A percentile compares a stretch with the other conserved stretches of the same genome.
Conservation (phyloP, 2,888 invertebrate genomes). For the Petrolisthes cinctipes region DNA sequence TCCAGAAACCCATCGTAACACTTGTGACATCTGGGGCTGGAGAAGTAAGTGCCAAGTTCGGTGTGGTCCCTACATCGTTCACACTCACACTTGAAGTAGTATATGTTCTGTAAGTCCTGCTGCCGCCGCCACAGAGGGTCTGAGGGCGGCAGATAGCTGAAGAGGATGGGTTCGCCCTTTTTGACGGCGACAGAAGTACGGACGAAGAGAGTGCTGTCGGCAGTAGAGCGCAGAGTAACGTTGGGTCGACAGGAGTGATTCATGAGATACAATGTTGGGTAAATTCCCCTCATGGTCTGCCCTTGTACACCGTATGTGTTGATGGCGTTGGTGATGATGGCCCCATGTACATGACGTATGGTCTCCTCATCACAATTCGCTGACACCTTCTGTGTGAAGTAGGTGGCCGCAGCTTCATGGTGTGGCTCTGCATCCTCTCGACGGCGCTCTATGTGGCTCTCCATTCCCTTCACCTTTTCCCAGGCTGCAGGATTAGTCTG, state of each 20-base stretch:
- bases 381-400: constrained; percentile 49
- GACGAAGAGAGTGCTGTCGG: constrained; percentile 43
- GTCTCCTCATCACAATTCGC: constrained; percentile 55
- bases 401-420: constrained; percentile 48
- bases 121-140: constrained; percentile 61
- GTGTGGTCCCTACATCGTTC: constrained; percentile 58
- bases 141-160: constrained; percentile 55
- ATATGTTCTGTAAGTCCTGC: constrained; percentile 52
- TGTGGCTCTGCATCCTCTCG: constrained; percentile 68
- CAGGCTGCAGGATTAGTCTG: constrained; percentile 74
- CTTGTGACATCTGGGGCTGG: constrained; percentile 50
- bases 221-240: constrained; percentile 53
- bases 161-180: constrained; percentile 54
- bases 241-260: constrained; percentile 65
- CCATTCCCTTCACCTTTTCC: constrained; percentile 74
- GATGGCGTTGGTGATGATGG: constrained; percentile 62
- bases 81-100: constrained; percentile 61
- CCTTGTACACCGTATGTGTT: constrained; percentile 50
- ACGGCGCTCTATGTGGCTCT: constrained; percentile 77
- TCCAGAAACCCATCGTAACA: constrained; percentile 49
- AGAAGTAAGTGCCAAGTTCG: constrained; percentile 58
- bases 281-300: constrained; percentile 56
- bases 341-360: constrained; percentile 52
- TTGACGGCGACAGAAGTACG: constrained; percentile 55
- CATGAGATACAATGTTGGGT: constrained; percentile 56